A percentile compares a stretch with the other conserved stretches of the same genome.
Evolutionary conservation across 2,888 invertebrate species (phyloP).

Genomic region (Drosophila tanythrix): DNA sequence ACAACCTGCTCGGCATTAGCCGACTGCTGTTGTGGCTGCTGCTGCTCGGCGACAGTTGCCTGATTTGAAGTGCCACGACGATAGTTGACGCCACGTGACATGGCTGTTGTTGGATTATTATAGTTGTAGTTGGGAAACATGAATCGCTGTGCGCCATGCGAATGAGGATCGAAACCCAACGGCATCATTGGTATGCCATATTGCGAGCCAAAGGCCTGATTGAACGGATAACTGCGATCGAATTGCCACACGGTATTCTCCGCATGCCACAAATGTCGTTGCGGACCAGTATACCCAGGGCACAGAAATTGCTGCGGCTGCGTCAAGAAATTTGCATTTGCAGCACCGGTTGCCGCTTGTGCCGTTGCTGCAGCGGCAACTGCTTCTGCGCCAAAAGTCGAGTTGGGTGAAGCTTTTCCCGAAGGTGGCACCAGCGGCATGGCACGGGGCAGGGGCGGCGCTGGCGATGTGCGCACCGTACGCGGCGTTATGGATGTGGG

Average conservation of each 20-base stretch:
- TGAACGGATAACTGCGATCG: conserved; percentile 74
- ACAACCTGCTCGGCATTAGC: conserved; percentile 19
- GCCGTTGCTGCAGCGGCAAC: conserved; percentile 2
- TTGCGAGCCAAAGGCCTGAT: conserved; percentile 60
- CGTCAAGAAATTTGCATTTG: conserved; percentile 8
- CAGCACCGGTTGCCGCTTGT: conserved; percentile 4
- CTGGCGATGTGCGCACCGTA: conserved; percentile 54
- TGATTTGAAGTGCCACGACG: conserved; percentile 40
- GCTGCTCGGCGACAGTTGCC: conserved; percentile 27
- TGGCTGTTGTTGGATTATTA: conserved; percentile 45
- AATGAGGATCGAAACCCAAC: conserved; percentile 61
- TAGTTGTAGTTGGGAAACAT: conserved; percentile 59
- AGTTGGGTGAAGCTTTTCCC: conserved; percentile 14
- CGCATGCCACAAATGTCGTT: conserved; percentile 70
- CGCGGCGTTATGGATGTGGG: conserved; percentile 72
- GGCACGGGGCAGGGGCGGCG: conserved; percentile 28
- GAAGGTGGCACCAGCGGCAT: conserved; percentile 19
- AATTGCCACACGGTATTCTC: conserved; percentile 75
- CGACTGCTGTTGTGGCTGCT: conserved; percentile 17
- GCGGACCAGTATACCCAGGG: conserved; percentile 60
- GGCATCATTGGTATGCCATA: conserved; percentile 71
- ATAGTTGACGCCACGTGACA: conserved; percentile 36
- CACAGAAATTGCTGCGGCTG: conserved; percentile 63
- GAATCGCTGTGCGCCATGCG: conserved; percentile 60
- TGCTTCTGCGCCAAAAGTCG: conserved; percentile 31